These are phyloP conservation scores for Botrylloides violaceus DNA, from an alignment of 23 tunicate genomes.

Conservation along the genomic window DNA sequence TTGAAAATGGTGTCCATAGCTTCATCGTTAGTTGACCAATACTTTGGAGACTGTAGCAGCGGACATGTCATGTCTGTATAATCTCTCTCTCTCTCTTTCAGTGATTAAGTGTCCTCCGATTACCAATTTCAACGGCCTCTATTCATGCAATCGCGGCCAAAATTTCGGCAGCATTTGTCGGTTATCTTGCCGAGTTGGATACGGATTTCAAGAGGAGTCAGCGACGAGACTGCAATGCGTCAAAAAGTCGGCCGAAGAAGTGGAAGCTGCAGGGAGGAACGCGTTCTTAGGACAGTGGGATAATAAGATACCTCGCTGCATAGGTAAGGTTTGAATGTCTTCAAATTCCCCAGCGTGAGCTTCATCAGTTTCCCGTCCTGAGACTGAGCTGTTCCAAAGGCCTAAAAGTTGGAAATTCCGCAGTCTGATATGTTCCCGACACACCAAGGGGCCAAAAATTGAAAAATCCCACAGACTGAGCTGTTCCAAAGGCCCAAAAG, in stretches of 20 bases:
- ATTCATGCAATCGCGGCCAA: conserved; percentile 44
- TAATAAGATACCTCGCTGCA: not conserved
- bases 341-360: too few species aligned
- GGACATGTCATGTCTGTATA: too few species aligned
- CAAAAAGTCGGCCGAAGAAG: not conserved
- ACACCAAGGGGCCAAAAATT: too few species aligned
- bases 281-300: conserved; percentile 5
- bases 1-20: too few species aligned
- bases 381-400: too few species aligned
- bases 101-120: conserved; percentile 38
- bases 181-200: conserved; percentile 36
- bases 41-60: too few species aligned
- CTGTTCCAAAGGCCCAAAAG: too few species aligned
- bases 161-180: conserved; percentile 36
- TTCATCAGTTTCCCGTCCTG: too few species aligned
- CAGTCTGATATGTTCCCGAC: too few species aligned
- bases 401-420: too few species aligned
- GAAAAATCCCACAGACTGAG: too few species aligned
- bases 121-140: conserved; percentile 25
- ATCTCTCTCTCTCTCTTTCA: conserved; percentile 4
- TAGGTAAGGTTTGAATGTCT: conserved; percentile 12
- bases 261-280: not conserved
- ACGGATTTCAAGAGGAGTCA: conserved; percentile 22
- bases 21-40: too few species aligned
- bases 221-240: conserved; percentile 11